Base-by-base conservation (phyloP, 2,113 vertebrate species). In the Petromus typicus region DNA sequence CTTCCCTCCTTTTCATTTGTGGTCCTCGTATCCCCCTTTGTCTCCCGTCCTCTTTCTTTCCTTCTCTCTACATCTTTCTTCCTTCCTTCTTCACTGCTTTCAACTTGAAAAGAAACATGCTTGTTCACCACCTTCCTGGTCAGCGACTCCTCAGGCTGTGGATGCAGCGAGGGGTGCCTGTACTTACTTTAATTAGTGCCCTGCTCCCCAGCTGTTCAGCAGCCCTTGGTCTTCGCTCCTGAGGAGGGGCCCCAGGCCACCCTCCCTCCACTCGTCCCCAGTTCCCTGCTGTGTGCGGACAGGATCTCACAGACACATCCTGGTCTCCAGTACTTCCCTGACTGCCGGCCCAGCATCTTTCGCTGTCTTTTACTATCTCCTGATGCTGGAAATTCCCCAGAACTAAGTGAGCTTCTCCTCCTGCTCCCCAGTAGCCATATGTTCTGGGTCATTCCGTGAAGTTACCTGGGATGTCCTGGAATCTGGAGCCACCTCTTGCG, bases 1-100 rank as follows among this genome's bases (percentile, higher is more conserved):
- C 5, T 17, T 11, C 25, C 37, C 30, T 14, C 40, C 30, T 0
- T 34, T 25, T 56, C 27, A 3, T 37, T 22, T 25, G 9, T 3
- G 0, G 3, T 20, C 5, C 1, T 14, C 2, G 3, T 5, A 2
- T 1, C 2, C 18, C 12, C 8, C 43, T 2, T n/a, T n/a, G n/a
- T n/a, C n/a, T n/a, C n/a, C n/a, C n/a, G n/a, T n/a, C n/a, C 40
- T 40, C 17, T 73, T 34, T 5, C 34, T 69, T 30, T 10, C 12
- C 6, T 48, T 37, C 2, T 10, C 2, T 59, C 14, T 17, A 4
- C 48, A 6, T 22, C 37, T 69, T 56, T 61, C 69, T 32, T 12
- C 25, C 59, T 61, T 82, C 25, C 7, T 64, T 82, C 56, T 59
- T 83, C 51, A 7, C 4, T 23, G 40, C 45, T 48, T 23, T 20